Evolutionary conservation across 2,113 vertebrate genomes (phyloP).

Genomic region (Porphyrio hochstetteri): DNA sequence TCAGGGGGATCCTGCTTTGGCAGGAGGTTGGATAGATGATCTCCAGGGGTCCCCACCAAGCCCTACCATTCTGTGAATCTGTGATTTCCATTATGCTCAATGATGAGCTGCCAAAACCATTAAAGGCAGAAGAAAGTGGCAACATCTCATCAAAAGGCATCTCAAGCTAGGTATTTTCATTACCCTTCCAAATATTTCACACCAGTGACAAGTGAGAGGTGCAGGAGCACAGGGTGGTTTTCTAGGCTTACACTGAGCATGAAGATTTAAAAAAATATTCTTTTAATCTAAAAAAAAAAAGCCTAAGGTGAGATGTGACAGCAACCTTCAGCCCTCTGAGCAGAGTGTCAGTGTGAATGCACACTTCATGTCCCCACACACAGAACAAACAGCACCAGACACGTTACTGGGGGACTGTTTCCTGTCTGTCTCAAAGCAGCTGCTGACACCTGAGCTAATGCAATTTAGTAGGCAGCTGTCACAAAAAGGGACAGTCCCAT

Average conservation of each 20-base stretch:
- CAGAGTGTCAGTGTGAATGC: not conserved
- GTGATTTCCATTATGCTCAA: not conserved
- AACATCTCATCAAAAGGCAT: not conserved
- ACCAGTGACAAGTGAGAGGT: not conserved
- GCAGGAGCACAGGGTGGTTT: fast-evolving
- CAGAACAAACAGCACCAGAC: not conserved
- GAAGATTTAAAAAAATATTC: not conserved
- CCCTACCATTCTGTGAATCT: too few relatives aligned
- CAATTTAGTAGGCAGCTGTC: not conserved
- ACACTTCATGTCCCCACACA: not conserved
- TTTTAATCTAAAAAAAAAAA: not conserved
- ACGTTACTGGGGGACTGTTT: not conserved
- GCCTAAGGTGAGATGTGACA: not conserved
- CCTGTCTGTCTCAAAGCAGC: not conserved
- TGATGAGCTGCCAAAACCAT: not conserved
- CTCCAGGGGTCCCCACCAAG: too few relatives aligned
- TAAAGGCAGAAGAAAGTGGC: not conserved
- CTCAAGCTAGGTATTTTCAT: not conserved
- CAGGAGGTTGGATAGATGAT: too few relatives aligned
- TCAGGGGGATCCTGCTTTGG: too few relatives aligned
- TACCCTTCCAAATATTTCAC: not conserved
- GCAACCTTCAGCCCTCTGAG: not conserved
- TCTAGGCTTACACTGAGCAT: not conserved
- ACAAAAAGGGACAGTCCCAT: not conserved
- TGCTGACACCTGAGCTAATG: not conserved